Evolutionary conservation across 2,888 invertebrate species (phyloP), one percentile per base, ranked within the genome.

Genomic region (Dryobota labecula): DNA sequence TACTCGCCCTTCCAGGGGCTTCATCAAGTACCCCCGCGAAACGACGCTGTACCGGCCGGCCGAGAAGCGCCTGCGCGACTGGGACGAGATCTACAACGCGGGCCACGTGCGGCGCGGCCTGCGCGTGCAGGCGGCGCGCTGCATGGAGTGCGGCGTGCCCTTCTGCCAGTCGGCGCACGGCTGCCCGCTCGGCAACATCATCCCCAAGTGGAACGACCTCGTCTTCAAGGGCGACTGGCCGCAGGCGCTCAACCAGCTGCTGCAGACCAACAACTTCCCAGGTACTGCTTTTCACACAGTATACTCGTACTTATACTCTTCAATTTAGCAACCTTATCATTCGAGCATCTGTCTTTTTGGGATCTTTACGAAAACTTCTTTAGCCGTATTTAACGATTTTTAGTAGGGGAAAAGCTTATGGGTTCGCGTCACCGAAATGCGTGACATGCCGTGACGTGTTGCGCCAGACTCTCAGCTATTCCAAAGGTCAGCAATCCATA

Each of bases 121-220:
- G 56, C 96, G 98, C 63, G 97, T 98, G 15, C 99, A 99, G 92
- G 99, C 99, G 2, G 99, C 99, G 0, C 97, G 99, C 56, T 99
- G 99, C 91, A 99, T 99, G 99, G 99, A 99, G 90, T 99, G 99
- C 93, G 99, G 99, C 36, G 99, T 99, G 98, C 94, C 99, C 57
- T 99, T 99, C 96, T 99, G 99, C 49, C 94, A 94, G 92, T 87
- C 89, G 49, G 97, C 74, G 11, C 98, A 99, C 92, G 99, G 99
- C 61, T 99, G 99, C 91, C 99, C 99, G 0, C 97, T 99, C 51
- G 99, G 99, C 45, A 99, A 99, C 94, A 99, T 99, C 85, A 99
- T 99, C 84, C 99, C 99, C 67, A 99, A 99, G 95, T 99, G 99
- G 99, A 99, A 99, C 94, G 99, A 99, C 90, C 97, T 99, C 30